Conservation (phyloP, 2,888 invertebrate genomes). For the Thymelicus lineola region DNA sequence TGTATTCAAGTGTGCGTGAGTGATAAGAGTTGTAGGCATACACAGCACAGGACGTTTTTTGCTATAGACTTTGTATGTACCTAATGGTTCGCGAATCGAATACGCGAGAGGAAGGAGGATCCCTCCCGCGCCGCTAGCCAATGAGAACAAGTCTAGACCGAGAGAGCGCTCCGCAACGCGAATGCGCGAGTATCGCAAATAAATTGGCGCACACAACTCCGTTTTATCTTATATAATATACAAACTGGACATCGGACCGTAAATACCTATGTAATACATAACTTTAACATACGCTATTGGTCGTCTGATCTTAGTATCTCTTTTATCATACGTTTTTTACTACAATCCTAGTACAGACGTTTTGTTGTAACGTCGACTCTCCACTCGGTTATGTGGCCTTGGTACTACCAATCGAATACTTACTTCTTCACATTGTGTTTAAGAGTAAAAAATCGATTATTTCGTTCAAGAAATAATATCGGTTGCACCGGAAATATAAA, state of each 20-base stretch:
- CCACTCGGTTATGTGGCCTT: constrained; percentile 69
- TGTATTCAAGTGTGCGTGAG: constrained; percentile 41
- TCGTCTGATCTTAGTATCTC: constrained; percentile 22
- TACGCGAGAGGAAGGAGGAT: constrained; percentile 82
- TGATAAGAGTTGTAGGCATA: constrained; percentile 51
- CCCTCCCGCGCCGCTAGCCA: constrained; percentile 76
- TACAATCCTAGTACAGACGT: constrained; percentile 14
- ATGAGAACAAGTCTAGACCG: constrained; percentile 66
- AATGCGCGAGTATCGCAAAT: constrained; percentile 71
- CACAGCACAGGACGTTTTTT: constrained; percentile 68
- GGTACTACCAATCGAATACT: constrained; percentile 63
- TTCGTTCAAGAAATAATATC: neutral
- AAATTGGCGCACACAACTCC: constrained; percentile 63
- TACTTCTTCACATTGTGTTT: constrained; percentile 56
- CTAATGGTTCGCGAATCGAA: constrained; percentile 77
- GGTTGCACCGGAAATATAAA: constrained; percentile 70
- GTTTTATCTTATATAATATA: constrained; percentile 37
- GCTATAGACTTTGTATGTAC: constrained; percentile 59
- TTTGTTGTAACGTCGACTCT: constrained; percentile 42
- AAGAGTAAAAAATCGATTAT: constrained; percentile 8
- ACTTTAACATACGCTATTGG: constrained; percentile 30
- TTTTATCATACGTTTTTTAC: constrained; percentile 46
- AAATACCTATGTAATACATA: constrained; percentile 32
- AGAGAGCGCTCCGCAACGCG: constrained; percentile 58
- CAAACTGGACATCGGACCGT: neutral